These are phyloP conservation scores for Holotrichia oblita DNA, from an alignment of 1,140 invertebrate genomes.

Conservation along the genomic window DNA sequence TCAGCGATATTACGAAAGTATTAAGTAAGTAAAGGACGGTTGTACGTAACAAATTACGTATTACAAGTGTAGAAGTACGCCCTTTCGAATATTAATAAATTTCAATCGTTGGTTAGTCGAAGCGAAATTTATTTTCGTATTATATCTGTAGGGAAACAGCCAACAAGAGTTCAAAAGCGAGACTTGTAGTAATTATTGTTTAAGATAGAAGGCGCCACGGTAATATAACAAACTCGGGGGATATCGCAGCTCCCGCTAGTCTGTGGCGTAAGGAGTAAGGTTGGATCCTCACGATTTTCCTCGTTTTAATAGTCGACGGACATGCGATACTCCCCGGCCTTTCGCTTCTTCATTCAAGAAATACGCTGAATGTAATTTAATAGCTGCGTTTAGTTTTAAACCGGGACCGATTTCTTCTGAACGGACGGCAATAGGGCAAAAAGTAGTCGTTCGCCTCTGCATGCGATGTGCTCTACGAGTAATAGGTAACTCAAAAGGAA, in stretches of 20 bases:
- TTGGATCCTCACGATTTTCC: neutral
- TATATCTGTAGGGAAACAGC: too few relatives aligned
- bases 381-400: neutral
- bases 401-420: slow-evolving; percentile 4
- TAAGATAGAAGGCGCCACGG: neutral
- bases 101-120: too few relatives aligned
- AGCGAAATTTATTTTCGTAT: too few relatives aligned
- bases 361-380: neutral
- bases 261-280: neutral
- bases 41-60: neutral
- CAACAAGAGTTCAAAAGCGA: too few relatives aligned
- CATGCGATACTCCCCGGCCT: neutral
- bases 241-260: slow-evolving; percentile 6
- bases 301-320: neutral
- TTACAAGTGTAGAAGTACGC: neutral
- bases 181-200: neutral
- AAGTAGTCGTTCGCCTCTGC: neutral
- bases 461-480: neutral
- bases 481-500: neutral
- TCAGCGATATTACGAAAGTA: neutral
- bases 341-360: neutral
- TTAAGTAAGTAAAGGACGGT: neutral
- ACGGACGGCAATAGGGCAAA: neutral
- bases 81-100: neutral
- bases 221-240: too few relatives aligned